phyloP scores from a whole-genome alignment of 2,797 vertebrate genomes.

The Brachyrhaphis roseni region DNA sequence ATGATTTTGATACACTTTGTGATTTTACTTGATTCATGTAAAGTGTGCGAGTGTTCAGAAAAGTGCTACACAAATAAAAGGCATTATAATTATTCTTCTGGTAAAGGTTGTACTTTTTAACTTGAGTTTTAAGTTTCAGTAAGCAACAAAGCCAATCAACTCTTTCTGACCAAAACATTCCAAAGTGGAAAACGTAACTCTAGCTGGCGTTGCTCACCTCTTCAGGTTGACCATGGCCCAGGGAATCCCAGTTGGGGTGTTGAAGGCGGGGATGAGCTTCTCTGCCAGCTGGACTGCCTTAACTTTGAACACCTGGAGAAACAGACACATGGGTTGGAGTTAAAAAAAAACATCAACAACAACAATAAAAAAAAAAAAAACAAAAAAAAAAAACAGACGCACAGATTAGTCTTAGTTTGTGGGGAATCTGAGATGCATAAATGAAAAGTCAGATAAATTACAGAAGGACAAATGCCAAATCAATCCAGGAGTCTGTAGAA shows the following conservation, averaged over 20 bases:
- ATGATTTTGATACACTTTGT: too few relatives aligned
- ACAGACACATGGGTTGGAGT: conserved; percentile 12
- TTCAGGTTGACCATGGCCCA: conserved; percentile 99
- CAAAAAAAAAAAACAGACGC: conserved; percentile 3
- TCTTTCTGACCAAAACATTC: not conserved
- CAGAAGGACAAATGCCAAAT: not conserved
- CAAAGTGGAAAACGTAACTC: not conserved
- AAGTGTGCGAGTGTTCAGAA: too few relatives aligned
- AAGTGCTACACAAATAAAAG: too few relatives aligned
- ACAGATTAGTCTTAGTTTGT: conserved; percentile 6
- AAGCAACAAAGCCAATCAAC: not conserved
- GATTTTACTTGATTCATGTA: too few relatives aligned
- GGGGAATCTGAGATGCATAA: not conserved
- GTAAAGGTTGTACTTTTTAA: not conserved
- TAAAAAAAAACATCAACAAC: conserved; percentile 8
- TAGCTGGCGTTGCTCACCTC: conserved; percentile 80
- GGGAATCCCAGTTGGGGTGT: conserved; percentile 97
- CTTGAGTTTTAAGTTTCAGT: not conserved
- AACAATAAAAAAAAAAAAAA: too few relatives aligned
- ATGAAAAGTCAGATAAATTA: not conserved
- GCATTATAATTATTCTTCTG: not conserved
- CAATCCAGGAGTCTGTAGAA: not conserved
- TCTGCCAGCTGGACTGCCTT: conserved; percentile 96
- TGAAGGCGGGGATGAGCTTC: conserved; percentile 97
- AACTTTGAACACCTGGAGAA: conserved; percentile 91